Base-by-base conservation (phyloP, 2,888 invertebrate species). In the Scelioninae gen. 1 region DNA sequence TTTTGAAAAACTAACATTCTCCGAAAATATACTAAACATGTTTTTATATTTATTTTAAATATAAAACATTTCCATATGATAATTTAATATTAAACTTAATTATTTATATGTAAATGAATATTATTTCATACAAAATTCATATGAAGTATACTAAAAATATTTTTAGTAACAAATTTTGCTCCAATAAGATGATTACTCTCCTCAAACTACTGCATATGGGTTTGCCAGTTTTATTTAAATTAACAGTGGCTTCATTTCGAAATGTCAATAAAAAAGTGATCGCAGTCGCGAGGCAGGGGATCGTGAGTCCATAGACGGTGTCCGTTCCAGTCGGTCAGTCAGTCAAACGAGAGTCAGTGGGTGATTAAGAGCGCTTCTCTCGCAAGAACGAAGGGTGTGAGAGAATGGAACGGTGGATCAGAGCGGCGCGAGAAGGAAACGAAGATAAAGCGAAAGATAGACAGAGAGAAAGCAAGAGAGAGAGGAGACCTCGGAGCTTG, bases 281-380 rank as follows among this genome's bases (percentile, higher is more conserved):
- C 11, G 23, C 43, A 31, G 34, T 66, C 10, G 68, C 56, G 34
- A 43, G 10, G 38, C 49, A 29, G 53, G 55, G 62, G 34, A 78
- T 58, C 43, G 56, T 56, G 81, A 75, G 45, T 56, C 78, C 62
- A 65, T 75, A 38, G 65, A 71, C 81, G 58, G 82, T 76, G 78
- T 83, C 63, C 74, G 72, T 82, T 85, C 83, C 85, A 85, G 79
- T 83, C 85, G 85, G 85, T 85, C 85, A 85, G 83, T 83, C 85
- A 85, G 84, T 84, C 77, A 81, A 80, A 77, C 76, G 62, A 84
- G 83, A 85, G 84, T 85, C 85, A 79, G 78, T 82, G 83, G 82
- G 82, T 83, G 85, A 85, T 85, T 85, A 85, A 85, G 85, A 81
- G 85, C 74, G 77, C 83, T 71, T 72, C 83, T 78, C 78, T 78